Conservation (phyloP, 1,140 invertebrate genomes). For the Nephila pilipes region DNA sequence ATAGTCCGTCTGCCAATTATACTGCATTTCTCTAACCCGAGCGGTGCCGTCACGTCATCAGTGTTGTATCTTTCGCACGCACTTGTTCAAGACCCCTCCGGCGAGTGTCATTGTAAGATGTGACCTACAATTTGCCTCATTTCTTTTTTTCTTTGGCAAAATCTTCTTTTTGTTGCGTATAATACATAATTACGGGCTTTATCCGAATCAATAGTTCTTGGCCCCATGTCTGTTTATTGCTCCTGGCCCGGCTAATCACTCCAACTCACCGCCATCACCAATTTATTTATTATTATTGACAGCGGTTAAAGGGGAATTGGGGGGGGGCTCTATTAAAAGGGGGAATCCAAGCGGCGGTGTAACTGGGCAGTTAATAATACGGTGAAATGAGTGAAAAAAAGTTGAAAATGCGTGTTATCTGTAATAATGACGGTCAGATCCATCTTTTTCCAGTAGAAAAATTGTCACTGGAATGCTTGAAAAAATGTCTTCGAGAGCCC, state of each 20-base stretch:
- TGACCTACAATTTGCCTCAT: constrained; percentile 62
- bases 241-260: constrained; percentile 62
- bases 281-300: constrained; percentile 75
- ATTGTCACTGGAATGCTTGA: constrained; percentile 65
- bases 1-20: constrained; percentile 63
- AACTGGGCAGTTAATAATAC: constrained; percentile 67
- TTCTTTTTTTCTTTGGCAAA: constrained; percentile 34
- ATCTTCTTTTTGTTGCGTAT: constrained; percentile 68
- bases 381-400: constrained; percentile 69
- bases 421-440: constrained; percentile 51
- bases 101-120: constrained; percentile 64
- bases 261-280: constrained; percentile 38
- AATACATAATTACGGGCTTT: constrained; percentile 75
- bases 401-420: constrained; percentile 63
- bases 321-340: constrained; percentile 38
- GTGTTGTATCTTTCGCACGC: constrained; percentile 75
- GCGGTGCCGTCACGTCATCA: constrained; percentile 66
- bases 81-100: constrained; percentile 7
- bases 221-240: constrained; percentile 68
- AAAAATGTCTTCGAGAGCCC: constrained; percentile 26
- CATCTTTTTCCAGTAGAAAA: constrained; percentile 48
- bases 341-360: neutral
- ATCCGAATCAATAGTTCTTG: constrained; percentile 73
- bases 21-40: constrained; percentile 26
- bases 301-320: neutral